Conservation (phyloP, 2,888 invertebrate species). For the Perdita meconis region DNA sequence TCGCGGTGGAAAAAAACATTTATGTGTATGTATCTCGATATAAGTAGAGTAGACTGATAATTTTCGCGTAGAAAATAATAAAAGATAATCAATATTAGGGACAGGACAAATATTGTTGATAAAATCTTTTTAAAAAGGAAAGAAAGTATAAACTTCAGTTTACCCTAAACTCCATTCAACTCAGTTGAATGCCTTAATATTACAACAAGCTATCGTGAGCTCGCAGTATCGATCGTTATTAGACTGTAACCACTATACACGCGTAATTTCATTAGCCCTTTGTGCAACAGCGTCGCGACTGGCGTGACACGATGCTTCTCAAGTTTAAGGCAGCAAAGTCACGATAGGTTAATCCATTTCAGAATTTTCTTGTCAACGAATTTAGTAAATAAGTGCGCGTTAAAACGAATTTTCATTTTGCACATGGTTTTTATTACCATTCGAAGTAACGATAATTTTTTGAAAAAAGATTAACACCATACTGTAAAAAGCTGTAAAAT, state of each 20-base stretch:
- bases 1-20: too few species aligned
- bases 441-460: not conserved
- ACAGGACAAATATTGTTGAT: too few species aligned
- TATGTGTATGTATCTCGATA: too few species aligned
- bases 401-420: slow-evolving; percentile 31
- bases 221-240: not conserved
- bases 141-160: too few species aligned
- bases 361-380: slow-evolving; percentile 12
- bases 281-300: not conserved
- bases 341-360: slow-evolving; percentile 9
- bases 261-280: slow-evolving; percentile 16
- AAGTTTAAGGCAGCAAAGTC: slow-evolving; percentile 20
- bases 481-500: too few species aligned
- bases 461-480: not conserved
- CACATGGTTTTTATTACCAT: slow-evolving; percentile 13
- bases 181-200: not conserved
- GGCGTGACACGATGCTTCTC: slow-evolving; percentile 9
- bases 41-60: too few species aligned
- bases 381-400: slow-evolving; percentile 14
- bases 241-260: not conserved
- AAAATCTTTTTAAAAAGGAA: too few species aligned
- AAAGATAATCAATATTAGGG: too few species aligned
- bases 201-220: not conserved
- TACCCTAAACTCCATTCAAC: not conserved
- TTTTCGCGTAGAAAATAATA: too few species aligned